phyloP scores from a whole-genome alignment of 2,888 invertebrate species.

The Pharmacophagus antenor region DNA sequence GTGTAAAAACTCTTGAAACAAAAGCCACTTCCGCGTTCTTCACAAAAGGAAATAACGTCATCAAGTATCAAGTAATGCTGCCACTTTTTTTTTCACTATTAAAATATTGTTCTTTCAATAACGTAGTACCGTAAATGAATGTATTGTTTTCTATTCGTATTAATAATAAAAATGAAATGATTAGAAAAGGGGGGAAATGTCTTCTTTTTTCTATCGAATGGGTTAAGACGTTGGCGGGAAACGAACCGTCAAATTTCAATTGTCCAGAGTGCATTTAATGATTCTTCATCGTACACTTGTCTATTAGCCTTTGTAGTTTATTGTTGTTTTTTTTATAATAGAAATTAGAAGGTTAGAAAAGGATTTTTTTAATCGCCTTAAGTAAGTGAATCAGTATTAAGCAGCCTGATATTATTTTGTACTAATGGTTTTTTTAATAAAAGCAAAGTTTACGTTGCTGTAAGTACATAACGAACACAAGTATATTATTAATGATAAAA shows the following conservation, averaged over 20 bases:
- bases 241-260: neutral
- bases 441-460: no score
- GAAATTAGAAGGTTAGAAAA: slow-evolving; percentile 1
- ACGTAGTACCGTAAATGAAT: slow-evolving; percentile 12
- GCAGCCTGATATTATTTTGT: no score
- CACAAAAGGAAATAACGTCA: slow-evolving; percentile 26
- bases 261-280: neutral
- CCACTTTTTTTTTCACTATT: slow-evolving; percentile 5
- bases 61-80: slow-evolving; percentile 18
- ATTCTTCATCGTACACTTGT: neutral
- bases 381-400: neutral
- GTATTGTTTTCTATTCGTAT: slow-evolving; percentile 3
- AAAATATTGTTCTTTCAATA: slow-evolving; percentile 16
- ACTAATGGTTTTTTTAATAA: no score
- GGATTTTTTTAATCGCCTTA: neutral
- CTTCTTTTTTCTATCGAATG: neutral
- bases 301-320: no score
- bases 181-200: neutral
- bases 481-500: no score
- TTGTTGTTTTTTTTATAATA: neutral
- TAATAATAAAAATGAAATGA: slow-evolving; percentile 4
- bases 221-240: slow-evolving; percentile 1
- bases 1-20: slow-evolving; percentile 36
- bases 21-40: slow-evolving; percentile 23
- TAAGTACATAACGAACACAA: no score